Evolutionary conservation across 2,888 invertebrate genomes (phyloP), one percentile per base, ranked within the genome.

Genomic region (Yponomeuta evonymella): DNA sequence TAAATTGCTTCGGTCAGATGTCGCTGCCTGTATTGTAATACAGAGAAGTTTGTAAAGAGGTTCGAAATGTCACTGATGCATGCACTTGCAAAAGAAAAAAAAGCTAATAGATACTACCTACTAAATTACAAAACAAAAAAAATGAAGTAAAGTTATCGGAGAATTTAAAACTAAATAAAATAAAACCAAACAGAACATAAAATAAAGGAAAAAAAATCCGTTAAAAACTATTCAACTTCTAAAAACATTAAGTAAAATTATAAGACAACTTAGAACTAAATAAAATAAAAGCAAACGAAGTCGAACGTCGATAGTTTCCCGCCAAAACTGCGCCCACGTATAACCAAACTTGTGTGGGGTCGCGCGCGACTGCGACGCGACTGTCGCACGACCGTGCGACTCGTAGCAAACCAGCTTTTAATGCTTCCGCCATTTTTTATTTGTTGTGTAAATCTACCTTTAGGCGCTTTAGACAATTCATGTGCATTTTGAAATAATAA

Each of bases 281-380:
- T 71, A 73, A 71, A 73, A 68, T 72, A 72, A 63, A 72, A 73
- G 74, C 73, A 76, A 74, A 73, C 74, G 76, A 78, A 79, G 73
- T 73, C 80, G 79, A 81, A 80, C 79, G 77, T 73, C 86, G 92
- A 83, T 78, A 89, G 86, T 76, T 82, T 88, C 86, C 90, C 90
- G 78, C 88, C 87, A 87, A 84, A 90, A 92, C 92, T 92, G 90
- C 86, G 87, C 87, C 92, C 92, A 78, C 92, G 92, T 92, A 90
- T 92, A 88, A 90, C 92, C 91, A 83, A 90, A 90, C 92, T 92
- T 92, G 92, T 92, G 89, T 88, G 90, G 88, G 83, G 78, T 72
- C 78, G 12, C 43, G 29, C 11, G 72, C 72, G 62, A 70, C 72
- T 58, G 71, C 69, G 70, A 70, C 48, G 29, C 23, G 51, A 64